Percentiles rank a stretch among this genome's conserved stretches.
Conservation (phyloP, 1,140 invertebrate species). For the Helicoverpa zea region DNA sequence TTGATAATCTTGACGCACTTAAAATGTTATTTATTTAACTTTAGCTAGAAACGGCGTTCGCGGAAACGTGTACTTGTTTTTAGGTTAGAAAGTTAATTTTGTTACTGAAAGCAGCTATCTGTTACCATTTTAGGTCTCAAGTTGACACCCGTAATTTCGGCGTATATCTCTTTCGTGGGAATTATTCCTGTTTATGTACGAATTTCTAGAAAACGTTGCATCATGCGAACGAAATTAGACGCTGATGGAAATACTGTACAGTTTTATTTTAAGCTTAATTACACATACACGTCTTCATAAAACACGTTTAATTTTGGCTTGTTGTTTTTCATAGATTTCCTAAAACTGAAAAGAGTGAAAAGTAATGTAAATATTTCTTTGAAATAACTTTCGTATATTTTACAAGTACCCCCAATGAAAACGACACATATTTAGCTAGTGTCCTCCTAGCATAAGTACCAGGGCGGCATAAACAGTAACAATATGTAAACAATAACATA, state of each 20-base stretch:
- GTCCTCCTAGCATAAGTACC: slow-evolving; percentile 17
- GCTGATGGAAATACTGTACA: slow-evolving; percentile 2
- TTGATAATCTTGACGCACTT: slow-evolving; percentile 56
- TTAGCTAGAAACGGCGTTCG: slow-evolving; percentile 34
- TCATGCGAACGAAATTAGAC: slow-evolving; percentile 30
- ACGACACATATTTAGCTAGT: slow-evolving; percentile 46
- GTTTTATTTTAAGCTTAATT: slow-evolving; percentile 37
- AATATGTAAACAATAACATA: slow-evolving; percentile 63
- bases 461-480: slow-evolving; percentile 46
- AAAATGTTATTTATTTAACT: slow-evolving; percentile 51
- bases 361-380: too few species aligned
- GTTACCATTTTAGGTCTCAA: slow-evolving; percentile 42
- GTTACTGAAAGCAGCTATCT: slow-evolving; percentile 32
- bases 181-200: slow-evolving; percentile 29
- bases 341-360: too few species aligned
- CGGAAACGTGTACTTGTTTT: slow-evolving; percentile 30
- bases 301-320: slow-evolving; percentile 2
- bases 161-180: slow-evolving; percentile 22
- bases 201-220: slow-evolving; percentile 40
- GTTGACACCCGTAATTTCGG: slow-evolving; percentile 37
- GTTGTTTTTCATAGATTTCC: neutral
- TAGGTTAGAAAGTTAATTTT: slow-evolving; percentile 51
- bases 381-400: neutral
- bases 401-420: neutral
- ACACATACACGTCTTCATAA: slow-evolving; percentile 5